phyloP scores from a whole-genome alignment of 2,888 invertebrate species.

The Lasioglossum malachurum region DNA sequence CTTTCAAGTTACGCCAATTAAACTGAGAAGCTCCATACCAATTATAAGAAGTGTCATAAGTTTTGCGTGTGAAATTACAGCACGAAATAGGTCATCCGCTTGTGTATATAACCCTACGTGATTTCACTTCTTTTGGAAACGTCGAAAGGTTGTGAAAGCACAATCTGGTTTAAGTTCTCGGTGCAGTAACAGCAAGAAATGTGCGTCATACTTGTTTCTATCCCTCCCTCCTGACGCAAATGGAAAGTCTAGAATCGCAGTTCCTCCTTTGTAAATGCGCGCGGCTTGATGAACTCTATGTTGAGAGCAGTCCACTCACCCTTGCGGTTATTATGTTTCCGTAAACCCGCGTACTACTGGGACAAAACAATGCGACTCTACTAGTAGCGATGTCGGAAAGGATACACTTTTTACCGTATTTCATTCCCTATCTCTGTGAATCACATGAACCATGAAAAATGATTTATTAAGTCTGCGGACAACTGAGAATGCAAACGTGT shows the following conservation, averaged over 20 bases:
- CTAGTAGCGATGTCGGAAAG: neutral
- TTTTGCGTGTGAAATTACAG: neutral
- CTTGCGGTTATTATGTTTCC: slow-evolving; percentile 60
- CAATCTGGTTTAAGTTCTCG: slow-evolving; percentile 55
- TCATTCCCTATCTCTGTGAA: neutral
- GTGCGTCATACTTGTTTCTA: slow-evolving; percentile 52
- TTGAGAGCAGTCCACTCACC: slow-evolving; percentile 25
- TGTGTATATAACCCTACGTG: slow-evolving; percentile 21
- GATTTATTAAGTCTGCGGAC: neutral
- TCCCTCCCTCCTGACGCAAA: slow-evolving; percentile 19
- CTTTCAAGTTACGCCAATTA: neutral
- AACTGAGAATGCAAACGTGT: neutral
- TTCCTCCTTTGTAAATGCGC: slow-evolving; percentile 49
- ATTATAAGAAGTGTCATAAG: neutral
- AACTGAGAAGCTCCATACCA: neutral
- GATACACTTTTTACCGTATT: neutral
- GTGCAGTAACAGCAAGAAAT: slow-evolving; percentile 53
- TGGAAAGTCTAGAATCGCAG: slow-evolving; percentile 63
- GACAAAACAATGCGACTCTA: neutral
- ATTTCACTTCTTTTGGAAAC: slow-evolving; percentile 67
- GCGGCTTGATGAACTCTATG: slow-evolving; percentile 38
- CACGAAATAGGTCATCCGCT: neutral
- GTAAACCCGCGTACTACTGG: neutral
- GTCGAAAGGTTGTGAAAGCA: slow-evolving; percentile 66
- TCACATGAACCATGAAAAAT: neutral